Base-by-base conservation (phyloP, 2,113 vertebrate species). In the Scolopax mira region DNA sequence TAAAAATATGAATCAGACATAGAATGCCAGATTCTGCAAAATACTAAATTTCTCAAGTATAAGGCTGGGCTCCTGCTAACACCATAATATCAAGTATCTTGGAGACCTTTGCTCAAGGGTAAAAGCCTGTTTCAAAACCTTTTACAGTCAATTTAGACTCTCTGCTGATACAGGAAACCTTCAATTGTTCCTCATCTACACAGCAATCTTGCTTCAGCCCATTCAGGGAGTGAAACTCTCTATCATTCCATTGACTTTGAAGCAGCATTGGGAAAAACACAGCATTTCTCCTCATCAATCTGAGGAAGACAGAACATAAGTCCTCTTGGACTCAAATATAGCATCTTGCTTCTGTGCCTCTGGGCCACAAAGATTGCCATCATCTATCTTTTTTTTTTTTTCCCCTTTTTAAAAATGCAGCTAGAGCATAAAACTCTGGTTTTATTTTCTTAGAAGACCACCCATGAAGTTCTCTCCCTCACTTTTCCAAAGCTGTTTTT, bases 401-500 rank as follows among this genome's bases (percentile, higher is more conserved):
- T 28, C 22, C 61, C 41, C n/a, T 37, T 28, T 37, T n/a, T 22
- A 41, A 30, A 3, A 61, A 39, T 10, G 3, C 10, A 74, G 6
- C 14, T 52, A 54, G 10, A 70, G 7, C 27, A 77, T 42, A 92
- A 90, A 86, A 17, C 16, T 49, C 37, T 35, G 11, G 1, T 54
- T 83, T 79, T 71, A 28, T 90, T 83, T 74, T 70, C 61, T 65
- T 49, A 33, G 19, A 77, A 92, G 83, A 87, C 89, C 94, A 93
- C 91, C 81, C 89, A 58, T 49, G 17, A 66, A 6, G 23, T 57
- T 93, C 85, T 46, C 15, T 61, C 58, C 61, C 75, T 75, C 55
- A 22, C 62, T 91, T 88, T 94, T 62, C 35, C 41, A 94, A 90
- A 88, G 81, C 67, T 96, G 90, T 83, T 96, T 96, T 85, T 94